Evolutionary conservation across 2,888 invertebrate species (phyloP).

Genomic region (Amorpha juglandis): DNA sequence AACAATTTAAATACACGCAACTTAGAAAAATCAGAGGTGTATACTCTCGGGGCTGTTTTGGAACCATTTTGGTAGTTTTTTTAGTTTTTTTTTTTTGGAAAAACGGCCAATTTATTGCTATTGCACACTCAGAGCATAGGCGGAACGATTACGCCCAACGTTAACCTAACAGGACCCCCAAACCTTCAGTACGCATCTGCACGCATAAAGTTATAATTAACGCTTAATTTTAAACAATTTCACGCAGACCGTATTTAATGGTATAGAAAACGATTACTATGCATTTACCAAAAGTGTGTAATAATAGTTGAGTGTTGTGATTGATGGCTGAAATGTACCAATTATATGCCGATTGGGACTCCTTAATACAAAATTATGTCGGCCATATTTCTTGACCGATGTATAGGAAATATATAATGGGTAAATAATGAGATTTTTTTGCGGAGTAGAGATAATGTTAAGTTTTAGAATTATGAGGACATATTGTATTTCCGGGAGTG

Average conservation of each 20-base stretch:
- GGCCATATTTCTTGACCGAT: neutral
- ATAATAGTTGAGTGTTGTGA: constrained; percentile 8
- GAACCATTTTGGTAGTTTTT: no score
- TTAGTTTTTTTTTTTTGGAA: no score
- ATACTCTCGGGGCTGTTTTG: no score
- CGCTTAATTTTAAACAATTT: constrained; percentile 16
- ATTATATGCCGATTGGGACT: constrained; percentile 8
- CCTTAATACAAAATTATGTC: neutral
- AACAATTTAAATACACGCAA: no score
- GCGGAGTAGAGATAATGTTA: no score
- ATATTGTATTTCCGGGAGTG: no score
- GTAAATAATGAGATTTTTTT: neutral
- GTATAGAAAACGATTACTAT: constrained; percentile 1
- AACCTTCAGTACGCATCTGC: neutral
- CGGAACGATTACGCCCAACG: no score
- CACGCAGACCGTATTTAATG: constrained; percentile 7
- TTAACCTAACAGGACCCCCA: neutral
- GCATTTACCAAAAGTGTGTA: constrained; percentile 17
- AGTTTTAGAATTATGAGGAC: no score
- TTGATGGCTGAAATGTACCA: constrained; percentile 13
- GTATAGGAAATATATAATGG: neutral
- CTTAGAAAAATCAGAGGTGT: no score
- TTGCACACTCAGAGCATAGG: no score
- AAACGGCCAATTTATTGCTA: no score
- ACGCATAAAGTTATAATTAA: constrained; percentile 17